A percentile compares a stretch with the other conserved stretches of the same genome.
phyloP scores from a whole-genome alignment of 2,797 vertebrate species.

The Phalanger gymnotis region DNA sequence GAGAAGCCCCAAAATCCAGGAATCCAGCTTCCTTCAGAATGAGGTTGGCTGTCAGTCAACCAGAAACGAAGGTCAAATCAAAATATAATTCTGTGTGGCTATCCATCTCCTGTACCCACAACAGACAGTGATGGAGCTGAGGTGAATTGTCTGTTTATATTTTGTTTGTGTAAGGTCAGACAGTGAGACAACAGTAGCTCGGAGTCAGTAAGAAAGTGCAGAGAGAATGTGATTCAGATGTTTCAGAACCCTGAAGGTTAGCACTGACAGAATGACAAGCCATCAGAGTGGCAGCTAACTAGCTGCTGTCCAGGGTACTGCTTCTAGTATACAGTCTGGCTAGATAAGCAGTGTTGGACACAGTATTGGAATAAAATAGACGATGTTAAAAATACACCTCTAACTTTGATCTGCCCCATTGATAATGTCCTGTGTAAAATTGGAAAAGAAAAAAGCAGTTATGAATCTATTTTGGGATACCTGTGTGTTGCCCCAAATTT shows the following conservation, averaged over 20 bases:
- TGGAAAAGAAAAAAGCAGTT: slow-evolving; percentile 55
- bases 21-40: slow-evolving; percentile 77
- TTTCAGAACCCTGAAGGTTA: slow-evolving; percentile 87
- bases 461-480: neutral
- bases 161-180: slow-evolving; percentile 87
- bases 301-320: slow-evolving; percentile 82
- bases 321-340: slow-evolving; percentile 59
- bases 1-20: slow-evolving; percentile 31
- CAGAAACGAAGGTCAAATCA: slow-evolving; percentile 83
- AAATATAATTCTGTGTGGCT: slow-evolving; percentile 79
- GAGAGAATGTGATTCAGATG: slow-evolving; percentile 78
- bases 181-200: slow-evolving; percentile 86
- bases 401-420: slow-evolving; percentile 56
- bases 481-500: neutral
- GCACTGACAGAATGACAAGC: slow-evolving; percentile 92
- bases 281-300: slow-evolving; percentile 83
- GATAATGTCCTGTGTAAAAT: slow-evolving; percentile 69
- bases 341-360: slow-evolving; percentile 55
- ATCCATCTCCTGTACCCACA: slow-evolving; percentile 82
- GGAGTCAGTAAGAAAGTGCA: slow-evolving; percentile 83
- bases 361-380: slow-evolving; percentile 54
- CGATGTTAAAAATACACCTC: slow-evolving; percentile 69
- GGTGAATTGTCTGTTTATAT: slow-evolving; percentile 87
- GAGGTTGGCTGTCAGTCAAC: slow-evolving; percentile 78
- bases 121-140: slow-evolving; percentile 85